Percentiles rank a stretch among this genome's conserved stretches.
Evolutionary conservation across 1,140 invertebrate genomes (phyloP).

Genomic region (Philotrypesis tridentata): DNA sequence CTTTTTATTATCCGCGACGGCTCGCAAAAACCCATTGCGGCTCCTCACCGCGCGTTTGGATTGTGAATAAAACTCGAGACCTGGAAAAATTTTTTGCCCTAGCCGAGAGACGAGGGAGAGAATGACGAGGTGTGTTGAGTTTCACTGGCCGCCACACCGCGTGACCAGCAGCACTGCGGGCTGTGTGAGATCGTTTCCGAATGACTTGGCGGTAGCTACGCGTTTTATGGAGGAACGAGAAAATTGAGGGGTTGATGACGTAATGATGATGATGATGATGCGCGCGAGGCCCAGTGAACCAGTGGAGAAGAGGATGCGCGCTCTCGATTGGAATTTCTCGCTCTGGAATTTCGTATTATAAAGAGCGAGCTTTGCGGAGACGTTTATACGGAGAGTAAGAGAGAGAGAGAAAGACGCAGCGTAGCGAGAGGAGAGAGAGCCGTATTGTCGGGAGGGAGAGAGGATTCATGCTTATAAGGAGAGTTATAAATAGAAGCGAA

Average conservation of each 20-base stretch:
- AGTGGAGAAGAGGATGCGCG: background rate
- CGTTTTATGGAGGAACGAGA: background rate
- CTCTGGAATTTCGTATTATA: background rate
- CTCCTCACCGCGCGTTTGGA: background rate
- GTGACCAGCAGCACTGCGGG: too few species aligned
- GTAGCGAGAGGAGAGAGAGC: background rate
- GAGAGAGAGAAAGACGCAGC: background rate
- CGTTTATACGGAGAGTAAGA: background rate
- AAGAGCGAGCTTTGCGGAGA: background rate
- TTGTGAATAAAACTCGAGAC: background rate
- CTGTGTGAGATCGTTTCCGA: background rate
- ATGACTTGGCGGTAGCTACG: background rate
- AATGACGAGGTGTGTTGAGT: background rate
- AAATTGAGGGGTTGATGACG: background rate
- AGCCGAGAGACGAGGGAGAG: background rate
- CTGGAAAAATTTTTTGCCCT: background rate
- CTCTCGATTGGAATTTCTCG: slow-evolving; percentile 6
- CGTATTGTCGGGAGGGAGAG: background rate
- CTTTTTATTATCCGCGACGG: slow-evolving; percentile 30
- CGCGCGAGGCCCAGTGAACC: slow-evolving; percentile 1
- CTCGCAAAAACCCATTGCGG: background rate
- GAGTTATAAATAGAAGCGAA: background rate
- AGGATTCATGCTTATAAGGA: background rate
- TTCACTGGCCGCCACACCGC: background rate
- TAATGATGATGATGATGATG: background rate